Percentiles rank a stretch among this genome's conserved stretches.
Conservation (phyloP, 2,888 invertebrate species). For the Ceramica pisi region DNA sequence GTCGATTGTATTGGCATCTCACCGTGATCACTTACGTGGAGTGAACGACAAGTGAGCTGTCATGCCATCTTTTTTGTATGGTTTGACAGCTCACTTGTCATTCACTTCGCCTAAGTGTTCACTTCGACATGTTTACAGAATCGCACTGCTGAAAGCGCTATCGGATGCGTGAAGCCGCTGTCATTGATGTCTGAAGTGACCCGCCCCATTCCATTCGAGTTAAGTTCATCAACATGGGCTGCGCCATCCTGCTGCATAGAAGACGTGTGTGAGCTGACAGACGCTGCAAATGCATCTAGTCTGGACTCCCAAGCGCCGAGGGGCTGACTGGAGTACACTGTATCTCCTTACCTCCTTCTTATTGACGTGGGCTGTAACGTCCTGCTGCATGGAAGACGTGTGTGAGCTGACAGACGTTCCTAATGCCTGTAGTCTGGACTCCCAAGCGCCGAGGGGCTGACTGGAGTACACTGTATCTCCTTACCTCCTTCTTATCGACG, state of each 20-base stretch:
- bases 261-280: constrained; percentile 95
- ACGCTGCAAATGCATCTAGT: constrained; percentile 95
- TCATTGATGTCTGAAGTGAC: too few relatives aligned
- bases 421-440: constrained; percentile 95
- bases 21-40: too few relatives aligned
- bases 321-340: constrained; percentile 93
- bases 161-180: too few relatives aligned
- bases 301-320: constrained; percentile 98
- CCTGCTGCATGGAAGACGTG: constrained; percentile 94
- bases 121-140: too few relatives aligned
- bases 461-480: constrained; percentile 78
- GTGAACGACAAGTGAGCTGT: too few relatives aligned
- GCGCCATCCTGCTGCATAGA: constrained; percentile 94
- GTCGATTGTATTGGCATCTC: too few relatives aligned
- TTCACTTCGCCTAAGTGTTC: too few relatives aligned
- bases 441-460: constrained; percentile 99
- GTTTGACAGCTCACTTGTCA: too few relatives aligned
- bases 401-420: constrained; percentile 96
- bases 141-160: too few relatives aligned
- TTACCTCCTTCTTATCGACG: constrained; percentile 93
- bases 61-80: too few relatives aligned
- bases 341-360: constrained; percentile 91
- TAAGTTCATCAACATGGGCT: constrained; percentile 93
- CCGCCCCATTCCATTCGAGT: too few relatives aligned
- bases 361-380: constrained; percentile 93